Conservation (phyloP, 2,113 vertebrate species). For the Cyprinus carpio region DNA sequence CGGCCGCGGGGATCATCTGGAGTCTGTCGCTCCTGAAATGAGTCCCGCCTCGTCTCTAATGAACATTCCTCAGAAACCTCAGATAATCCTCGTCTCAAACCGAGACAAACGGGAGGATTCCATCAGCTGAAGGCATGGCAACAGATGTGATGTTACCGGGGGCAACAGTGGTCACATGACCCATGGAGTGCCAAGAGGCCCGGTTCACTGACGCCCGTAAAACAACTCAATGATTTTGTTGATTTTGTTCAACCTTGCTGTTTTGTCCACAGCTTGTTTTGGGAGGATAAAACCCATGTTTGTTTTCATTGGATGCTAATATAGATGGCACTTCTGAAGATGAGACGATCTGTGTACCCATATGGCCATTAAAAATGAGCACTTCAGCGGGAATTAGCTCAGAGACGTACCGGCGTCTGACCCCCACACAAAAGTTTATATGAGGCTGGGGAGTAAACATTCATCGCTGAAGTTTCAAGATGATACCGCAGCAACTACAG, state of each 20-base stretch:
- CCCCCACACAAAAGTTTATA: not conserved
- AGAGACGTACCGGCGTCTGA: not conserved
- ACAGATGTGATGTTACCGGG: not conserved
- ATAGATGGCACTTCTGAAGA: not conserved
- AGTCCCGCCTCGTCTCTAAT: not conserved
- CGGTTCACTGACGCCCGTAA: not conserved
- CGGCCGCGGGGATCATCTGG: not conserved
- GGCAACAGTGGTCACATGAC: conserved; percentile 1
- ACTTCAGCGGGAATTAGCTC: not conserved
- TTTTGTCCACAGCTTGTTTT: not conserved
- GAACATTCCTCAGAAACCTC: not conserved
- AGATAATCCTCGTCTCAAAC: not conserved
- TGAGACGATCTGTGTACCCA: not conserved
- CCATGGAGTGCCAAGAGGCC: not conserved
- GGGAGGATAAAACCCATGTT: not conserved
- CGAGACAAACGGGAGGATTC: not conserved
- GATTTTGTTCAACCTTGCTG: too few relatives aligned
- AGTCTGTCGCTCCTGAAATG: not conserved
- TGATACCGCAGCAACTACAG: not conserved
- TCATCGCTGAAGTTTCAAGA: not conserved
- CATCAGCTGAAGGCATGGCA: too few relatives aligned
- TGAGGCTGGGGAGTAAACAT: not conserved
- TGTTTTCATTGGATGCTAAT: not conserved
- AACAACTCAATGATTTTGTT: not conserved
- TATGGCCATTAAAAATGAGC: not conserved